A percentile compares a stretch with the other conserved stretches of the same genome.
phyloP scores from a whole-genome alignment of 2,888 invertebrate genomes.

The Harmothoe impar region DNA sequence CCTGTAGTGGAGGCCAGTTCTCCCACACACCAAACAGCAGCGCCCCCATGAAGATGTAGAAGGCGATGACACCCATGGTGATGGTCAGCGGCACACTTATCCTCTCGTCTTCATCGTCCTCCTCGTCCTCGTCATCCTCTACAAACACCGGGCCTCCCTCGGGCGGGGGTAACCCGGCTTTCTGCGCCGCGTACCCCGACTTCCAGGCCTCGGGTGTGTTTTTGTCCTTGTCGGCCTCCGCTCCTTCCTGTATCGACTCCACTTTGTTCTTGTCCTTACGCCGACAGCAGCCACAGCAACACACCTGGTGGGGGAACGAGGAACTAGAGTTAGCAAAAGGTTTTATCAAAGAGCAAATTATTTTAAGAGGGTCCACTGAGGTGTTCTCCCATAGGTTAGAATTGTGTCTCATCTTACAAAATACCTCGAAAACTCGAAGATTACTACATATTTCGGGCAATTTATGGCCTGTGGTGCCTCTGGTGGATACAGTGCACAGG shows the following conservation, averaged over 20 bases:
- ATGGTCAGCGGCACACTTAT: slow-evolving; percentile 82
- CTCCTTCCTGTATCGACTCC: slow-evolving; percentile 4
- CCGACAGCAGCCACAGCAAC: slow-evolving; percentile 78
- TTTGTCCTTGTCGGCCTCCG: neutral
- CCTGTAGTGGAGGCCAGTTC: slow-evolving; percentile 78
- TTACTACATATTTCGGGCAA: no score
- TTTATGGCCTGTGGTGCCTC: no score
- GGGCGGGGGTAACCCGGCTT: slow-evolving; percentile 23
- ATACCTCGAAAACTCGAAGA: no score
- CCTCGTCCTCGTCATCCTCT: slow-evolving; percentile 78
- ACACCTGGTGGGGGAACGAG: slow-evolving; percentile 75
- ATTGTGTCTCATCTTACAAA: no score
- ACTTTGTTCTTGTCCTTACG: slow-evolving; percentile 69
- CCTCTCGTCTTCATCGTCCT: slow-evolving; percentile 80
- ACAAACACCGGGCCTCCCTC: slow-evolving; percentile 73
- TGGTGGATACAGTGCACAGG: no score
- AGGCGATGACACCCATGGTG: slow-evolving; percentile 82
- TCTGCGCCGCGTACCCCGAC: slow-evolving; percentile 64
- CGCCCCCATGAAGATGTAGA: slow-evolving; percentile 82
- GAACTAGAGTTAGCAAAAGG: neutral
- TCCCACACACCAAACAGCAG: slow-evolving; percentile 83
- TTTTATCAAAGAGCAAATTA: neutral
- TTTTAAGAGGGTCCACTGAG: no score
- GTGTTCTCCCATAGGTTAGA: no score
- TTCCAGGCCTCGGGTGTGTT: slow-evolving; percentile 70